These are phyloP conservation scores for Tokudaia tokunoshimensis DNA, from an alignment of 2,797 vertebrate species.

Conservation along the genomic window DNA sequence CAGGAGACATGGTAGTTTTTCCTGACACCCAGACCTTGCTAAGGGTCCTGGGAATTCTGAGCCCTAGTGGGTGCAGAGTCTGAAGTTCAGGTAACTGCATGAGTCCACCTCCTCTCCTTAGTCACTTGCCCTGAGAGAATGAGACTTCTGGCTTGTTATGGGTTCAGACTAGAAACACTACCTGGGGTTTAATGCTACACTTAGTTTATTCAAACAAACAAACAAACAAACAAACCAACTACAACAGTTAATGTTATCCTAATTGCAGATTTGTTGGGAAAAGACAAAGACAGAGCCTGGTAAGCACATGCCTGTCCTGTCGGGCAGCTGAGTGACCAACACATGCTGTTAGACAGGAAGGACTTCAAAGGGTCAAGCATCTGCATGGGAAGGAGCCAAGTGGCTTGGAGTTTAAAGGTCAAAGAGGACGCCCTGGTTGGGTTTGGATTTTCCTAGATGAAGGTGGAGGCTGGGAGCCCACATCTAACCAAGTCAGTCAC, in stretches of 20 bases:
- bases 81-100: neutral
- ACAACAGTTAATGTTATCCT: slow-evolving; percentile 40
- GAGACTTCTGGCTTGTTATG: slow-evolving; percentile 52
- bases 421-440: slow-evolving; percentile 41
- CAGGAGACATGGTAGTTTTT: neutral
- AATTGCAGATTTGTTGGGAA: slow-evolving; percentile 59
- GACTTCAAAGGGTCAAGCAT: slow-evolving; percentile 26
- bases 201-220: slow-evolving; percentile 55
- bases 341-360: slow-evolving; percentile 39
- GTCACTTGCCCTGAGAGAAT: neutral
- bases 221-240: neutral
- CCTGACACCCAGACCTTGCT: neutral
- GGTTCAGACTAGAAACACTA: slow-evolving; percentile 60
- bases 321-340: slow-evolving; percentile 36
- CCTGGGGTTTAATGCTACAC: slow-evolving; percentile 60
- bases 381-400: neutral
- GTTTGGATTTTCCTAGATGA: slow-evolving; percentile 39
- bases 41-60: neutral
- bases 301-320: neutral
- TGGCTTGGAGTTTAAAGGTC: neutral
- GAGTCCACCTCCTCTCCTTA: neutral
- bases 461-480: slow-evolving; percentile 26
- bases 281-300: neutral
- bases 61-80: neutral
- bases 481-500: neutral